phyloP scores from a whole-genome alignment of 1,140 invertebrate species.

The Elysia chlorotica region DNA sequence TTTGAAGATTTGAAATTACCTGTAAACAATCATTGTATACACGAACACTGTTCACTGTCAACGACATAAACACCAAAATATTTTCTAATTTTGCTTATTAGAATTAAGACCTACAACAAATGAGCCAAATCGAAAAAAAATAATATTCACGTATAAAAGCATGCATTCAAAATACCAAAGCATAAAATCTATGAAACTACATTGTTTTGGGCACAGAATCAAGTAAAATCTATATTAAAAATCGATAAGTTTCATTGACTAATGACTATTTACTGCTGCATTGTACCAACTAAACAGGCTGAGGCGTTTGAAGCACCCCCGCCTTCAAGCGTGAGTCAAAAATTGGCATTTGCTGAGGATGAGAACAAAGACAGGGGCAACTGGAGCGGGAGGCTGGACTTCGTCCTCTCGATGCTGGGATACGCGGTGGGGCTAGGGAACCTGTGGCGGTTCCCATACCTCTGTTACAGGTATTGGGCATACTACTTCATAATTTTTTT shows the following conservation, averaged over 20 bases:
- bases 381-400: slow-evolving; percentile 59
- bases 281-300: background rate
- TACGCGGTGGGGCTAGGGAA: slow-evolving; percentile 75
- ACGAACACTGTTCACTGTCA: too few species aligned
- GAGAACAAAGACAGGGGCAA: slow-evolving; percentile 69
- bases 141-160: too few species aligned
- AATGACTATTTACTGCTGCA: background rate
- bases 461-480: slow-evolving; percentile 92
- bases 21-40: too few species aligned
- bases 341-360: slow-evolving; percentile 30
- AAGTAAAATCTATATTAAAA: background rate
- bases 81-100: too few species aligned
- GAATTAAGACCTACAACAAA: too few species aligned
- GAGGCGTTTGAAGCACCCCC: background rate
- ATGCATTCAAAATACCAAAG: too few species aligned
- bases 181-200: too few species aligned
- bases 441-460: slow-evolving; percentile 93
- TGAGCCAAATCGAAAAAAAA: too few species aligned
- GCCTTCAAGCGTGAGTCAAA: background rate
- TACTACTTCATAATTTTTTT: background rate
- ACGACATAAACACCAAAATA: too few species aligned
- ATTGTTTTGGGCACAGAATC: too few species aligned
- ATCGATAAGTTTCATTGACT: background rate
- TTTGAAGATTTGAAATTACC: too few species aligned
- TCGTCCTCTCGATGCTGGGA: slow-evolving; percentile 64